These are phyloP conservation scores for Salvelinus namaycush DNA, from an alignment of 2,113 vertebrate genomes.

Conservation along the genomic window DNA sequence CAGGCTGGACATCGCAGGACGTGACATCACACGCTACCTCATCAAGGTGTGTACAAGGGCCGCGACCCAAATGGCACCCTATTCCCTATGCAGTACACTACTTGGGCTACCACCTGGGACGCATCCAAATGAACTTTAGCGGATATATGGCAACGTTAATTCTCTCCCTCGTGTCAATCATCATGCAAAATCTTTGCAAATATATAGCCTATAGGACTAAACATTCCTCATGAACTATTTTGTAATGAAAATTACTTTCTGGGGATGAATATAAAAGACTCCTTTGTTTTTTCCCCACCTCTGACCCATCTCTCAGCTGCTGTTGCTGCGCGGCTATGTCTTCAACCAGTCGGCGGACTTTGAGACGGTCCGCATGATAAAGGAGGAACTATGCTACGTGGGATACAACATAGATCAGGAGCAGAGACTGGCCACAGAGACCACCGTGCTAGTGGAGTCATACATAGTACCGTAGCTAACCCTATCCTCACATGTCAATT, in stretches of 20 bases:
- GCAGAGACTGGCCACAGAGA: constrained; percentile 91
- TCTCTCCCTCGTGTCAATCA: no score
- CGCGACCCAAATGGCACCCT: background rate
- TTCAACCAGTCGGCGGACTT: constrained; percentile 98
- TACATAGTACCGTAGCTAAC: constrained; percentile 71
- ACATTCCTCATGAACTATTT: no score
- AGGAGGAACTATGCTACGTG: constrained; percentile 95
- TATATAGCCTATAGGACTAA: no score
- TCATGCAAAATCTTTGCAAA: no score
- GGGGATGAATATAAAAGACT: no score
- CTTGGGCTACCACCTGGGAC: background rate
- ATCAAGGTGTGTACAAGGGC: constrained; percentile 82
- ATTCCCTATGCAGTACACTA: background rate
- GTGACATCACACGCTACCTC: constrained; percentile 97
- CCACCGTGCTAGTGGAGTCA: constrained; percentile 91
- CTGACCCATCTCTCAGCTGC: constrained; percentile 69
- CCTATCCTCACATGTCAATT: background rate
- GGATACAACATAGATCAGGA: constrained; percentile 98
- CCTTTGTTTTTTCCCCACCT: background rate
- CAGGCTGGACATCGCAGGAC: constrained; percentile 94
- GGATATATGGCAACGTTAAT: no score
- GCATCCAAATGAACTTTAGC: background rate
- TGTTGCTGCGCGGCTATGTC: constrained; percentile 91
- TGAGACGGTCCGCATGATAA: constrained; percentile 96
- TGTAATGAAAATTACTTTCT: no score